phyloP scores from a whole-genome alignment of 2,888 invertebrate species.

The Timandra comae region DNA sequence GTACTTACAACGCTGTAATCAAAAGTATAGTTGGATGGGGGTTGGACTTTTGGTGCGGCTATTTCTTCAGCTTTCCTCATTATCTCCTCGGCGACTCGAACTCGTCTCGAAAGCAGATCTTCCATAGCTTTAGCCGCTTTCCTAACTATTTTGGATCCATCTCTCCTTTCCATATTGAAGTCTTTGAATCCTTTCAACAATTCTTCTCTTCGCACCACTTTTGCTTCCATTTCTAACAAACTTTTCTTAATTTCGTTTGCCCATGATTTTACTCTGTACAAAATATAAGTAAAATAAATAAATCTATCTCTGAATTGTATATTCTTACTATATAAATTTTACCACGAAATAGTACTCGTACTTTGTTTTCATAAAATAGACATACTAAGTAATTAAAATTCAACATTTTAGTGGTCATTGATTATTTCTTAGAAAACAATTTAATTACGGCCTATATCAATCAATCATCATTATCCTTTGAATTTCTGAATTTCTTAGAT shows the following conservation, averaged over 20 bases:
- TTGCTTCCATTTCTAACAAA: constrained; percentile 41
- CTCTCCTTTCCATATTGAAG: constrained; percentile 42
- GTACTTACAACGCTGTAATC: constrained; percentile 57
- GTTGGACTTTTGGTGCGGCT: constrained; percentile 28
- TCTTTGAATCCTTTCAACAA: constrained; percentile 47
- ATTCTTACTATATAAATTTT: too few relatives aligned
- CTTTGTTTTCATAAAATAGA: too few relatives aligned
- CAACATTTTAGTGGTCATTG: too few relatives aligned
- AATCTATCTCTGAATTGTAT: too few relatives aligned
- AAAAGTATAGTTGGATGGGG: constrained; percentile 40
- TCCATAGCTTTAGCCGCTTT: constrained; percentile 45
- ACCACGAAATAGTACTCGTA: too few relatives aligned
- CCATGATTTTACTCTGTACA: constrained; percentile 51
- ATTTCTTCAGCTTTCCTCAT: constrained; percentile 54
- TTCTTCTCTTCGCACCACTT: constrained; percentile 46
- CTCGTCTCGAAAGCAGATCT: constrained; percentile 42
- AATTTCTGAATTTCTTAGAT: too few relatives aligned
- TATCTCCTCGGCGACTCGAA: constrained; percentile 52
- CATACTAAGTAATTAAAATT: too few relatives aligned
- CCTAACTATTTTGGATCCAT: constrained; percentile 53
- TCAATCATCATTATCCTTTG: too few relatives aligned
- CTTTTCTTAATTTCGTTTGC: constrained; percentile 48
- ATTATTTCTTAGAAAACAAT: too few relatives aligned
- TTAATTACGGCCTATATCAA: too few relatives aligned
- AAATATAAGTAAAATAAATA: too few relatives aligned